Percentiles rank a stretch among this genome's conserved stretches.
Conservation (phyloP, 2,113 vertebrate genomes). For the Solea senegalensis region DNA sequence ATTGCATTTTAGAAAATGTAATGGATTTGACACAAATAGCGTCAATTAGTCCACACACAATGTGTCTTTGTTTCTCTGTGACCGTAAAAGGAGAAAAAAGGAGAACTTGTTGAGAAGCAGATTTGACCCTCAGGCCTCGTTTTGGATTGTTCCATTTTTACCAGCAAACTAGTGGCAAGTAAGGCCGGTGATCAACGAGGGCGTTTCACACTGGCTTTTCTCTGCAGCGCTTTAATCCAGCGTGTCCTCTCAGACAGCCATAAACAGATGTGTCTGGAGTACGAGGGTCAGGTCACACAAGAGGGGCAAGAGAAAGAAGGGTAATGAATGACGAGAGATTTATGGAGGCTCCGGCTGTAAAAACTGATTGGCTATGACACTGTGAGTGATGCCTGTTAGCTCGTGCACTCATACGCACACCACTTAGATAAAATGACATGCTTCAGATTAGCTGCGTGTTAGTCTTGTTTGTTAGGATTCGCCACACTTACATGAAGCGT, state of each 20-base stretch:
- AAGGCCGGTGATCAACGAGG: slow-evolving; percentile 28
- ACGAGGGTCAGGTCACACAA: slow-evolving; percentile 17
- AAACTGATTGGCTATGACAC: slow-evolving; percentile 61
- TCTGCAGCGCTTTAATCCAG: slow-evolving; percentile 26
- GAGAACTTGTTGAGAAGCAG: slow-evolving; percentile 5
- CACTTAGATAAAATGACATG: slow-evolving; percentile 2
- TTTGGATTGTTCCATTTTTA: slow-evolving; percentile 45
- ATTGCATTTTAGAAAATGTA: too few relatives aligned
- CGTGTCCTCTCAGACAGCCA: slow-evolving; percentile 33
- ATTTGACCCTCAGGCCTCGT: slow-evolving; percentile 28
- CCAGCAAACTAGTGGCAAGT: slow-evolving; percentile 27
- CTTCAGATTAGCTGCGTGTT: not conserved
- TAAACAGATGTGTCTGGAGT: slow-evolving; percentile 47
- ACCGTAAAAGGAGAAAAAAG: not conserved
- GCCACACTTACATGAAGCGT: slow-evolving; percentile 4
- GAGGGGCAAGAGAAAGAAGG: slow-evolving; percentile 26
- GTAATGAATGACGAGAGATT: slow-evolving; percentile 61
- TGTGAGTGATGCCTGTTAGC: slow-evolving; percentile 37
- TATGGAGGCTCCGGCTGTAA: slow-evolving; percentile 53
- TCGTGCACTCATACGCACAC: slow-evolving; percentile 1
- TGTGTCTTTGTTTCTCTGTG: slow-evolving; percentile 7
- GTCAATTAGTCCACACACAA: slow-evolving; percentile 15
- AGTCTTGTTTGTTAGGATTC: not conserved
- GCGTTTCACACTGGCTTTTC: slow-evolving; percentile 20
- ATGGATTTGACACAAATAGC: not conserved